These are phyloP conservation scores for Propithecus coquereli DNA, from an alignment of 2,113 vertebrate genomes.

Conservation along the genomic window DNA sequence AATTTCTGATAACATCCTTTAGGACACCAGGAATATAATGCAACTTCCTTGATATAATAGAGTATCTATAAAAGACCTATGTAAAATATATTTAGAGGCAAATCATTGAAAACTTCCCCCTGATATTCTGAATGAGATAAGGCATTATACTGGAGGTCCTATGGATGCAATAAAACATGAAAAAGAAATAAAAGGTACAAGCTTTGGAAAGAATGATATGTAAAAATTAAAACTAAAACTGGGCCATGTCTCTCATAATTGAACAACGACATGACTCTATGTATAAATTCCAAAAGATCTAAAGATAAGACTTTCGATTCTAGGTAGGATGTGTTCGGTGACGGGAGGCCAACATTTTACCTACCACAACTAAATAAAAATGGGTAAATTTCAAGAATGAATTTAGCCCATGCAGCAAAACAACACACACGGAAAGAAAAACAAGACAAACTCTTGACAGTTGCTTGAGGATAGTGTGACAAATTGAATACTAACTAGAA, in stretches of 20 bases:
- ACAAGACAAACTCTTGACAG: not conserved
- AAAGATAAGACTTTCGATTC: not conserved
- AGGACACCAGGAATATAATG: not conserved
- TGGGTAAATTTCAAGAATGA: not conserved
- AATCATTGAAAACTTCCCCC: not conserved
- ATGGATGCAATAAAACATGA: not conserved
- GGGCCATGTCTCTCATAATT: not conserved
- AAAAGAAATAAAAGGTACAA: not conserved
- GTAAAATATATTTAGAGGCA: not conserved
- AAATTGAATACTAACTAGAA: not conserved
- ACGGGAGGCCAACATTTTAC: not conserved
- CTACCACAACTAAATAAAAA: not conserved
- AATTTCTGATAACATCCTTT: not conserved
- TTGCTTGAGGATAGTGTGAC: not conserved
- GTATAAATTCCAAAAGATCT: not conserved
- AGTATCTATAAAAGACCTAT: not conserved
- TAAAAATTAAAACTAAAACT: not conserved
- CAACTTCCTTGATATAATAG: not conserved
- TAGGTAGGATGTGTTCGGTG: not conserved
- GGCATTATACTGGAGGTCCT: not conserved
- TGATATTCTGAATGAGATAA: not conserved
- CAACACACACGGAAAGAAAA: not conserved
- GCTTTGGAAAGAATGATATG: not conserved
- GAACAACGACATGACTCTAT: not conserved
- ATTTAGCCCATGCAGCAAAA: not conserved